Conservation (phyloP, 2,797 vertebrate species). For the Galaxias olidus region DNA sequence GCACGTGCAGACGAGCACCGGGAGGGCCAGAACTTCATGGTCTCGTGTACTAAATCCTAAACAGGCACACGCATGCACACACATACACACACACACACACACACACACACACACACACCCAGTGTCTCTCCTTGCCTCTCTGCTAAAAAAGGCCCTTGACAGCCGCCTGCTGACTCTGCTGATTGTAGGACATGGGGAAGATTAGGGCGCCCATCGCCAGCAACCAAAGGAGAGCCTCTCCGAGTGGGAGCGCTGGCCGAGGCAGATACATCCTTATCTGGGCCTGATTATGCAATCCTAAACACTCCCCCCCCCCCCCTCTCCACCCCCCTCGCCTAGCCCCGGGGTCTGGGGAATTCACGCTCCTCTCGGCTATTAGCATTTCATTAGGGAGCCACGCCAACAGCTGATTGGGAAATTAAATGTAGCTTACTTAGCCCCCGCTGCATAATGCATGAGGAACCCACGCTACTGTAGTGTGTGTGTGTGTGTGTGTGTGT, state of each 20-base stretch:
- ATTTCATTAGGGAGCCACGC: constrained; percentile 64
- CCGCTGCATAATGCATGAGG: constrained; percentile 67
- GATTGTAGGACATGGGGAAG: constrained; percentile 10
- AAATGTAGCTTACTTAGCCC: constrained; percentile 68
- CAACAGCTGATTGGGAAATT: constrained; percentile 71
- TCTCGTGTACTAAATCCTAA: not conserved
- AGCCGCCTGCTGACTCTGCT: constrained; percentile 6
- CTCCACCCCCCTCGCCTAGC: constrained; percentile 16
- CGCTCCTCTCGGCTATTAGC: constrained; percentile 63
- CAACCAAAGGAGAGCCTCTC: constrained; percentile 24
- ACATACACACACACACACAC: constrained; percentile 3
- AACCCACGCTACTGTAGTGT: not conserved
- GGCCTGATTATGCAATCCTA: constrained; percentile 50
- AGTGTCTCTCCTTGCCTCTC: constrained; percentile 19
- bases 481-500: not conserved
- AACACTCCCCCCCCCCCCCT: constrained; percentile 37
- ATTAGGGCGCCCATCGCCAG: constrained; percentile 14
- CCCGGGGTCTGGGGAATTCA: constrained; percentile 47
- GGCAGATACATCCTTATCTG: constrained; percentile 35
- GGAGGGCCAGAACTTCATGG: not conserved
- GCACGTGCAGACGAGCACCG: no score
- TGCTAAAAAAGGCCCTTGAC: not conserved
- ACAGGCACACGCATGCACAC: not conserved
- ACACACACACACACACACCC: not conserved
- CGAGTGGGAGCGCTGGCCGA: constrained; percentile 17